These are phyloP conservation scores for Paratilapia polleni DNA, from an alignment of 2,113 vertebrate genomes.

Conservation along the genomic window DNA sequence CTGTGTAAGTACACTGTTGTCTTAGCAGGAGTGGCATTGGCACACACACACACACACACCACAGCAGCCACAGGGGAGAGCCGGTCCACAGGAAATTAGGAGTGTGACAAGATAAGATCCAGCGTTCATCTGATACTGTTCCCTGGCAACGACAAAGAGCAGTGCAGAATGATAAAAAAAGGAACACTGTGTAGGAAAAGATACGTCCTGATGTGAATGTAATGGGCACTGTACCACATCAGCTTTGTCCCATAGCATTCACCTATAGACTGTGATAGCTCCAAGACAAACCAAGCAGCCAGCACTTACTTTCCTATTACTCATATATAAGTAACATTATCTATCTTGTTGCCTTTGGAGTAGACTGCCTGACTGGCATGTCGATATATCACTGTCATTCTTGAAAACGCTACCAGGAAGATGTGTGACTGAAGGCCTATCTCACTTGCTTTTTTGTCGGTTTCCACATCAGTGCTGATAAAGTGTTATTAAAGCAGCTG, in stretches of 20 bases:
- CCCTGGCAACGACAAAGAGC: conserved; percentile 73
- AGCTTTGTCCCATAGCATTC: conserved; percentile 7
- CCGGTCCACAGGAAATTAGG: conserved; percentile 80
- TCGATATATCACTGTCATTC: conserved; percentile 35
- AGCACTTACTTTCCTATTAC: background rate
- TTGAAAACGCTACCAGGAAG: conserved; percentile 43
- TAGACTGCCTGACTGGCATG: background rate
- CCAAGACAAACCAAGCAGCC: background rate
- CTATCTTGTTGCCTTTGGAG: background rate
- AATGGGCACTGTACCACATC: background rate
- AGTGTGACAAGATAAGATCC: conserved; percentile 79
- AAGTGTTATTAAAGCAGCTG: conserved; percentile 61
- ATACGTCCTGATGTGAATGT: conserved; percentile 20
- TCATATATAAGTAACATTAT: conserved; percentile 14
- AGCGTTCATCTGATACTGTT: conserved; percentile 77
- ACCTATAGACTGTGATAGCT: background rate
- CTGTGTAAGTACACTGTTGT: conserved; percentile 45
- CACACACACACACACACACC: background rate
- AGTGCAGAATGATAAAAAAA: conserved; percentile 36
- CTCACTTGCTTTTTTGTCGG: conserved; percentile 41
- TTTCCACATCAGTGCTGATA: conserved; percentile 59
- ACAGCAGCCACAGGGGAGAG: conserved; percentile 72
- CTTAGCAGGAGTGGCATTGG: conserved; percentile 17
- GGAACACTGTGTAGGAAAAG: conserved; percentile 45
- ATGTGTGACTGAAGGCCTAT: conserved; percentile 28